phyloP scores from a whole-genome alignment of 2,888 invertebrate species.

The Drosophila seclusa region DNA sequence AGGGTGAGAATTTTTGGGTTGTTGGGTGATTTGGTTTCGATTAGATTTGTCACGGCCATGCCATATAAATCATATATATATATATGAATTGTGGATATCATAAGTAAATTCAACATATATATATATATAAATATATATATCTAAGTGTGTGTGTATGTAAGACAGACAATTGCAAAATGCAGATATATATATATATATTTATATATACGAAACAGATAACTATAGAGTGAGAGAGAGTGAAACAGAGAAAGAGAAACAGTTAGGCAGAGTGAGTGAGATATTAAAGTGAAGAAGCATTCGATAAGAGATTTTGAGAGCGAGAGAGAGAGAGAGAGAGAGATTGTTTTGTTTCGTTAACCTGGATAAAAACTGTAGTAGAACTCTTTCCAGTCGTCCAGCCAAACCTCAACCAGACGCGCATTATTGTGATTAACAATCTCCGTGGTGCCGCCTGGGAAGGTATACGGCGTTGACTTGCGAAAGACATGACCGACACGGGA shows the following conservation, averaged over 20 bases:
- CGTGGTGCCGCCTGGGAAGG: conserved; percentile 98
- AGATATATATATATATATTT: conserved; percentile 45
- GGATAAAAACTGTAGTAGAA: conserved; percentile 99
- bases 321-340: conserved; percentile 7
- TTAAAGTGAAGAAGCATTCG: conserved; percentile 68
- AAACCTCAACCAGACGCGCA: conserved; percentile 98
- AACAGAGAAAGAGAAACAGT: conserved; percentile 28
- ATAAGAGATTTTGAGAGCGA: conserved; percentile 27
- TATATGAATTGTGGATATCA: conserved; percentile 27
- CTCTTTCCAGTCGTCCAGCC: conserved; percentile 99
- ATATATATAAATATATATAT: conserved; percentile 40
- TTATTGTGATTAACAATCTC: conserved; percentile 99
- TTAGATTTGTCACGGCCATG: conserved; percentile 66
- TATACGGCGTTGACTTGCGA: conserved; percentile 98
- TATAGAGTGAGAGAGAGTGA: conserved; percentile 44
- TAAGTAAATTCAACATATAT: conserved; percentile 53
- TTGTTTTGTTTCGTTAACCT: conserved; percentile 87
- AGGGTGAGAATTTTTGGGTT: conserved; percentile 46
- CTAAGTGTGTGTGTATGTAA: conserved; percentile 34
- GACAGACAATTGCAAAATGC: conserved; percentile 71
- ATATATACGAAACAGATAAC: conserved; percentile 55
- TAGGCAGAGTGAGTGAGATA: conserved; percentile 43
- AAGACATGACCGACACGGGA: conserved; percentile 98
- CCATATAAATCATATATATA: conserved; percentile 65
- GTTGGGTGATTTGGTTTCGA: conserved; percentile 53